Percentiles rank a stretch among this genome's conserved stretches.
Evolutionary conservation across 1,140 invertebrate genomes (phyloP).

Genomic region (Bombus polaris): DNA sequence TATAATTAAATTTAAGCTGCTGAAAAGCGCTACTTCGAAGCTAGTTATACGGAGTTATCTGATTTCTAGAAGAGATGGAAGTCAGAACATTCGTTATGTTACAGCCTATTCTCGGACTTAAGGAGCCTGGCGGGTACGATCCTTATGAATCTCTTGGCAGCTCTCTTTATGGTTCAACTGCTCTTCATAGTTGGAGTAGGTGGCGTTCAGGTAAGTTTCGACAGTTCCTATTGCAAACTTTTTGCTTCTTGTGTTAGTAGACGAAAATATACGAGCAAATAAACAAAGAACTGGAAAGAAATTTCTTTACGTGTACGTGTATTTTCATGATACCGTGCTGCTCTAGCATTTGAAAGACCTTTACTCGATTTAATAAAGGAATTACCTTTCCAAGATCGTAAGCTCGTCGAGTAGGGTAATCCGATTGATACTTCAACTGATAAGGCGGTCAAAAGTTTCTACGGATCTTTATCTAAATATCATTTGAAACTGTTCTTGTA

Average conservation of each 20-base stretch:
- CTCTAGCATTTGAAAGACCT: background rate
- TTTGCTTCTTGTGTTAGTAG: background rate
- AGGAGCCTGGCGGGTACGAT: conserved; percentile 86
- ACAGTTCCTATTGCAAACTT: background rate
- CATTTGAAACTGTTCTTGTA: background rate
- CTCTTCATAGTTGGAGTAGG: conserved; percentile 88
- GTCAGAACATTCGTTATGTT: conserved; percentile 75
- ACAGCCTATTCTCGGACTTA: conserved; percentile 87
- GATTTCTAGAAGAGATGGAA: background rate
- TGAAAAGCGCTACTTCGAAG: too few species aligned
- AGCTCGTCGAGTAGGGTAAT: too few species aligned
- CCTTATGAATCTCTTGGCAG: conserved; percentile 87
- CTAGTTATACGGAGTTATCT: too few species aligned
- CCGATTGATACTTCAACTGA: too few species aligned
- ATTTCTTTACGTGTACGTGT: too few species aligned
- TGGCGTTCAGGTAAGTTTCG: conserved; percentile 84
- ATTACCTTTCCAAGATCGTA: too few species aligned
- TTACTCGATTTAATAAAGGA: background rate
- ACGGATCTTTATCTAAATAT: background rate
- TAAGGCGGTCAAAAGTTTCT: too few species aligned
- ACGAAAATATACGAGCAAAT: too few species aligned
- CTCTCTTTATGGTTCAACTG: conserved; percentile 87
- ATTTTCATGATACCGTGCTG: too few species aligned
- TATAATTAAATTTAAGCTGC: too few species aligned
- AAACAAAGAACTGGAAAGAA: too few species aligned